Conservation (phyloP, 2,888 invertebrate species). For the Lacanobia wlatinum region DNA sequence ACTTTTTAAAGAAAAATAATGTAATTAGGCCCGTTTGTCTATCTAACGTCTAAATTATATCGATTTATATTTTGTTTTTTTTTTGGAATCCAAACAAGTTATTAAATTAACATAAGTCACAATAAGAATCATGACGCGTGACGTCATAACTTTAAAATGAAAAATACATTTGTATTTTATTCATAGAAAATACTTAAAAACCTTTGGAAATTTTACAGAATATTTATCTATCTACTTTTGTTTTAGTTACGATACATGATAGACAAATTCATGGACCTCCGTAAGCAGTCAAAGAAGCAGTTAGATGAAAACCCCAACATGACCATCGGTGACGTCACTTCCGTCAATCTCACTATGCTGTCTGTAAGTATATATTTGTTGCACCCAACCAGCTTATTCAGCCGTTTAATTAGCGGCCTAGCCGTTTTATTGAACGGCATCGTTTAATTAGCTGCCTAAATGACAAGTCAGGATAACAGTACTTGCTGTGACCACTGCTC, state of each 20-base stretch:
- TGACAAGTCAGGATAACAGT: too few species aligned
- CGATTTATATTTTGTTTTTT: neutral
- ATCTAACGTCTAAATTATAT: too few species aligned
- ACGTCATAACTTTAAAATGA: too few species aligned
- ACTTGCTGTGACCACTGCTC: too few species aligned
- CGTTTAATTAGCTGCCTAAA: too few species aligned
- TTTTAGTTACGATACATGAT: slow-evolving; percentile 92
- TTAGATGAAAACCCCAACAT: slow-evolving; percentile 92
- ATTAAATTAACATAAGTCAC: neutral
- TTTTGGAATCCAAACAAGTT: neutral
- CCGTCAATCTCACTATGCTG: slow-evolving; percentile 95
- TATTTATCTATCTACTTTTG: slow-evolving; percentile 1
- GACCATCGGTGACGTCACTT: slow-evolving; percentile 96
- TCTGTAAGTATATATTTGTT: slow-evolving; percentile 84
- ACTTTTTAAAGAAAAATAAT: neutral
- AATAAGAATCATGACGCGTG: too few species aligned
- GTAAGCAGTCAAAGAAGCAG: slow-evolving; percentile 92
- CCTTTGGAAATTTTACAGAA: too few species aligned
- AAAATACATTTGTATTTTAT: too few species aligned
- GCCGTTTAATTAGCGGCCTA: too few species aligned
- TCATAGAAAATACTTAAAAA: too few species aligned
- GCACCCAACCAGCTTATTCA: too few species aligned
- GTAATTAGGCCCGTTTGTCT: neutral
- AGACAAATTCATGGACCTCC: slow-evolving; percentile 93
- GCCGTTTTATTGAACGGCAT: too few species aligned